These are phyloP conservation scores for Telmatherina bonti DNA, from an alignment of 2,797 vertebrate species.

Conservation along the genomic window DNA sequence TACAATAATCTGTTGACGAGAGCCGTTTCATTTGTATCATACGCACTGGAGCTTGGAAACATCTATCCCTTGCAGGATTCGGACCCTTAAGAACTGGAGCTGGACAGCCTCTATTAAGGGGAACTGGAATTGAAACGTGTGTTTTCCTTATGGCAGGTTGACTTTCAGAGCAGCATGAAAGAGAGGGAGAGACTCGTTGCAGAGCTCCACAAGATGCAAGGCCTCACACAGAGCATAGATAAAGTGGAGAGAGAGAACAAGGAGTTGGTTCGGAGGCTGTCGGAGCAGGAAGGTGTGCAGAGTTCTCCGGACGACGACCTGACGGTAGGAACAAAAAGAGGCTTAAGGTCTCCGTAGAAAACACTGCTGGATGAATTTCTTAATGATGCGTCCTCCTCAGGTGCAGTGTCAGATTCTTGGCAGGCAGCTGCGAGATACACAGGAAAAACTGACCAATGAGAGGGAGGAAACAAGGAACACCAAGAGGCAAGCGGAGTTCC, in stretches of 20 bases:
- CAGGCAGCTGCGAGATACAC: conserved; percentile 62
- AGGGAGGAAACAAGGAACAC: conserved; percentile 26
- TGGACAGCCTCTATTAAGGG: too few relatives aligned
- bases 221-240: conserved; percentile 33
- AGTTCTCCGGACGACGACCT: conserved; percentile 34
- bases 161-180: conserved; percentile 76
- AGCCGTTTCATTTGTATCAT: too few relatives aligned
- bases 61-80: too few relatives aligned
- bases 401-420: conserved; percentile 49
- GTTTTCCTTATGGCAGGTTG: conserved; percentile 68
- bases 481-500: conserved; percentile 7
- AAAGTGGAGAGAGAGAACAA: conserved; percentile 64
- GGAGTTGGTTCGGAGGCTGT: conserved; percentile 52
- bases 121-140: not conserved
- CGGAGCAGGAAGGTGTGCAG: conserved; percentile 32
- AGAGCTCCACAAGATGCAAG: conserved; percentile 63
- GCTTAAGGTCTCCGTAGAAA: not conserved
- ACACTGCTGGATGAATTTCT: too few relatives aligned
- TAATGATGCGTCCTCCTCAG: conserved; percentile 23
- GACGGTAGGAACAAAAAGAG: conserved; percentile 49
- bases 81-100: too few relatives aligned
- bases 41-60: too few relatives aligned
- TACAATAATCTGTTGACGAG: too few relatives aligned
- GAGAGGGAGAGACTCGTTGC: conserved; percentile 66
- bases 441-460: conserved; percentile 53